These are phyloP conservation scores for Argyresthia albistria DNA, from an alignment of 2,888 invertebrate genomes.

Conservation along the genomic window DNA sequence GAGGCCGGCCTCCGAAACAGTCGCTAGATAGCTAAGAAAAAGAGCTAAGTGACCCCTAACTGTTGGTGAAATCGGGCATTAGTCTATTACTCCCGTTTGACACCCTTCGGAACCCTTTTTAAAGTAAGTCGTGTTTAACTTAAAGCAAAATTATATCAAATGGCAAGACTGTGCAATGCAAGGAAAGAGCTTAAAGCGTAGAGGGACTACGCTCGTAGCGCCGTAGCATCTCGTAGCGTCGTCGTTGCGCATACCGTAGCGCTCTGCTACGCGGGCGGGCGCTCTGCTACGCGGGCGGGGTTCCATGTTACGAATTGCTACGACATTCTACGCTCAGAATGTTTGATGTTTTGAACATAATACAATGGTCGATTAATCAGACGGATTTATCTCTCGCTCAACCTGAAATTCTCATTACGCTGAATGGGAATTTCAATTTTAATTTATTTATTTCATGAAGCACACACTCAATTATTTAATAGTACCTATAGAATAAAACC, in stretches of 20 bases:
- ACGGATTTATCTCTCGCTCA: background rate
- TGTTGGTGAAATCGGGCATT: background rate
- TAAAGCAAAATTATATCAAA: background rate
- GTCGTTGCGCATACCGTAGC: too few species aligned
- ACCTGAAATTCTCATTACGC: too few species aligned
- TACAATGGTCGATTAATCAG: background rate
- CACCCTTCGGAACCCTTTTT: too few species aligned
- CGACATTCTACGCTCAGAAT: background rate
- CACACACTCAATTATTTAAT: too few species aligned
- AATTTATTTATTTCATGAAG: too few species aligned
- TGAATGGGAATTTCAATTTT: too few species aligned
- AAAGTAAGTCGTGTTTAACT: background rate
- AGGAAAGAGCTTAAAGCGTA: background rate
- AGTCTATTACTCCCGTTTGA: background rate
- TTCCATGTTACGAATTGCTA: background rate
- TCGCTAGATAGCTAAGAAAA: too few species aligned
- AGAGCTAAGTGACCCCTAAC: slow-evolving; percentile 45
- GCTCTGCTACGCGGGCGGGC: background rate
- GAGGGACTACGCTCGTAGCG: background rate
- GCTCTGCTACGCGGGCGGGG: background rate
- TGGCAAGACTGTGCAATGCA: background rate
- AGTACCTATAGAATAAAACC: too few species aligned
- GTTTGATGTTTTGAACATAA: background rate
- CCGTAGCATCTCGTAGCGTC: background rate
- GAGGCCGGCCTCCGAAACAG: too few species aligned